These are phyloP conservation scores for Poecilia wingei DNA, from an alignment of 2,797 vertebrate genomes.

Conservation along the genomic window DNA sequence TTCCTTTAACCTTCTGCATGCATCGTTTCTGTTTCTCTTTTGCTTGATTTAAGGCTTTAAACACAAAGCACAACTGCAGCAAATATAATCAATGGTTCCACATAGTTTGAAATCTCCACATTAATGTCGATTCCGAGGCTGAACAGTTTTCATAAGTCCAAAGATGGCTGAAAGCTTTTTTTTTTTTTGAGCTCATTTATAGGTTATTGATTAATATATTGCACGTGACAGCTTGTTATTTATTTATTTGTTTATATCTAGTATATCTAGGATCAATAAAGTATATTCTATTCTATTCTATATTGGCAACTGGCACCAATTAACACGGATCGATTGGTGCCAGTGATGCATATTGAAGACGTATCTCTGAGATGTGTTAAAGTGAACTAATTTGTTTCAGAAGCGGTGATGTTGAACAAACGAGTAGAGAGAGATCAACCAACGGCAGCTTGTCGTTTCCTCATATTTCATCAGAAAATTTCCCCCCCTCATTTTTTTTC, in stretches of 20 bases:
- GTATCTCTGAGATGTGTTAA: not conserved
- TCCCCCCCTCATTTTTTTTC: not conserved
- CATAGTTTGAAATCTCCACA: not conserved
- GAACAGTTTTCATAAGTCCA: not conserved
- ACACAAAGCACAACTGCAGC: not conserved
- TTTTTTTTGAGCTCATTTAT: no score
- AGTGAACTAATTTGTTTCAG: not conserved
- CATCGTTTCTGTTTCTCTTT: not conserved
- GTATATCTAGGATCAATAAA: no score
- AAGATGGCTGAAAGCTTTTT: not conserved
- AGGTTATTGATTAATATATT: no score
- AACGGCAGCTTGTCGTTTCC: not conserved
- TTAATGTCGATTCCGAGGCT: not conserved
- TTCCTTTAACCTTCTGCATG: not conserved
- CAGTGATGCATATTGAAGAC: not conserved
- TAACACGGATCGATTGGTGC: not conserved
- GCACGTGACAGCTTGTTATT: no score
- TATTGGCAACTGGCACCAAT: not conserved
- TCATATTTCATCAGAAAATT: not conserved
- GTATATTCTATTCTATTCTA: no score
- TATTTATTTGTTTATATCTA: no score
- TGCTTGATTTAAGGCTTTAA: not conserved
- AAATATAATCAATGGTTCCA: no score
- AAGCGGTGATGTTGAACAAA: not conserved
- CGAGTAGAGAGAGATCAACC: not conserved